These are phyloP conservation scores for Semnornis frantzii DNA, from an alignment of 2,113 vertebrate genomes.

Conservation along the genomic window DNA sequence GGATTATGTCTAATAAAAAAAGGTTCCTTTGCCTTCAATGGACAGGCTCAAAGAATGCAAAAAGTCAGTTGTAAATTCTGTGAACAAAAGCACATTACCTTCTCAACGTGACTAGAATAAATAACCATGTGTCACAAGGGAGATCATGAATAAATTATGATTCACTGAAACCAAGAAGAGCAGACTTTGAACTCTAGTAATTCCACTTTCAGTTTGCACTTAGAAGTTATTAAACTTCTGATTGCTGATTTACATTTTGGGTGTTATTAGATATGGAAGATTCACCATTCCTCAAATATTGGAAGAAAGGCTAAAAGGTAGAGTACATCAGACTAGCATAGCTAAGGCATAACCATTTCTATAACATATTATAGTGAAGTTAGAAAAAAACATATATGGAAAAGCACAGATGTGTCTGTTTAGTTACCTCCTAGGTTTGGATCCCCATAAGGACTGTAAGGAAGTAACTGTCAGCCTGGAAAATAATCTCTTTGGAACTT, in stretches of 20 bases:
- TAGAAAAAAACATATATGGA: not conserved
- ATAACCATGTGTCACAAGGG: not conserved
- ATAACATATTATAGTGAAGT: not conserved
- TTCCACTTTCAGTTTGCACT: slow-evolving; percentile 7
- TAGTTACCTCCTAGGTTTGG: not conserved
- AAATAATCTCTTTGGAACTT: not conserved
- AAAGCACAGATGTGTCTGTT: not conserved
- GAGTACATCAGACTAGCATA: not conserved
- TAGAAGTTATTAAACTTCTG: not conserved
- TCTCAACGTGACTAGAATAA: not conserved
- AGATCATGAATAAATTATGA: not conserved
- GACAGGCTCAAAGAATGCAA: not conserved
- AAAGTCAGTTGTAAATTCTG: not conserved
- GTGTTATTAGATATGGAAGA: not conserved
- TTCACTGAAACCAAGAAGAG: not conserved
- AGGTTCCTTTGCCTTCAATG: slow-evolving; percentile 1
- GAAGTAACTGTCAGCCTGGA: not conserved
- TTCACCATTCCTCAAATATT: not conserved
- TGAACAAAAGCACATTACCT: not conserved
- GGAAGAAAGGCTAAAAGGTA: not conserved
- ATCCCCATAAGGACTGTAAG: not conserved
- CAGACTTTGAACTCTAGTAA: slow-evolving; percentile 3
- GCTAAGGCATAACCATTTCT: not conserved
- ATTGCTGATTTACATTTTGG: not conserved
- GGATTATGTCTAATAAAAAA: not conserved